These are phyloP conservation scores for Rhinogobio ventralis DNA, from an alignment of 2,797 vertebrate genomes.

Conservation along the genomic window DNA sequence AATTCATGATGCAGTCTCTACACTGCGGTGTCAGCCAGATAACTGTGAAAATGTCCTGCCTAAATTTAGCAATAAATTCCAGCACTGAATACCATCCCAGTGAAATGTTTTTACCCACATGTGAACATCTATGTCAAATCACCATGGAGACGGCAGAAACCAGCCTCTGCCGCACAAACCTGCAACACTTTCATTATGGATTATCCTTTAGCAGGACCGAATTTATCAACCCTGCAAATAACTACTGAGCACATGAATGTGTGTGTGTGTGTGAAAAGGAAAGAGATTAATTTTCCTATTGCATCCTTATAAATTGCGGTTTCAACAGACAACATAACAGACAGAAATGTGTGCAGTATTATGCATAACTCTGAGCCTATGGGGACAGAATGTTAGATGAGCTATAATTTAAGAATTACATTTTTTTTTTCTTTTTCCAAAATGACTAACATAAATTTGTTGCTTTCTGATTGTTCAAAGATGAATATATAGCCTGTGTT, in stretches of 20 bases:
- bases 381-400: conserved; percentile 23
- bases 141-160: conserved; percentile 61
- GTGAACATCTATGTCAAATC: conserved; percentile 58
- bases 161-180: conserved; percentile 50
- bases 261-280: conserved; percentile 23
- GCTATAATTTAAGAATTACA: background rate
- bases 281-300: conserved; percentile 40
- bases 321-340: conserved; percentile 29
- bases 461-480: background rate
- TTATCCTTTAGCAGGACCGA: conserved; percentile 54
- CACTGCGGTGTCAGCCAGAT: conserved; percentile 16
- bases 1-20: conserved; percentile 17
- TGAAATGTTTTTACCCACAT: conserved; percentile 49
- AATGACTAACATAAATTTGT: background rate
- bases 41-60: conserved; percentile 47
- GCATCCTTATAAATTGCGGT: conserved; percentile 23
- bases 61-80: conserved; percentile 53
- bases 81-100: conserved; percentile 46
- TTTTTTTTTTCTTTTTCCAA: background rate
- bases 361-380: conserved; percentile 1
- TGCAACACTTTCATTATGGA: conserved; percentile 58
- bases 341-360: conserved; percentile 12
- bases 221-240: conserved; percentile 53
- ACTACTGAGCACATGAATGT: conserved; percentile 39
- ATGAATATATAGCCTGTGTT: background rate